phyloP scores from a whole-genome alignment of 2,797 vertebrate species.

The Intellagama lesueurii region DNA sequence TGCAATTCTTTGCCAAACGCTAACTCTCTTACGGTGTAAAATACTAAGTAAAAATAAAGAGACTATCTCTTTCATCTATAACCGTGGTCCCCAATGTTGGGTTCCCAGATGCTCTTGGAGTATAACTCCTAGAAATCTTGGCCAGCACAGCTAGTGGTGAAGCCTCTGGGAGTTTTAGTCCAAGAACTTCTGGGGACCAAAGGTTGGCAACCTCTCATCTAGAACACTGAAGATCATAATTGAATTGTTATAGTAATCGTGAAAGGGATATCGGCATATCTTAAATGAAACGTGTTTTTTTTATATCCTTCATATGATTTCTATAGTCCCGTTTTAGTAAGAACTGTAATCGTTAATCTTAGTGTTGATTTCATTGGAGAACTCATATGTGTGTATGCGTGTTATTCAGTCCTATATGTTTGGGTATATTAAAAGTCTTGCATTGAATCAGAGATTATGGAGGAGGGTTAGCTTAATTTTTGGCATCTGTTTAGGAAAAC shows the following conservation, averaged over 20 bases:
- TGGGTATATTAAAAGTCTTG: not conserved
- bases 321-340: not conserved
- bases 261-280: not conserved
- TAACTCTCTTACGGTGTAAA: not conserved
- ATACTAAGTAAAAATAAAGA: not conserved
- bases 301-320: not conserved
- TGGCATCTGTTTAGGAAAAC: slow-evolving; percentile 27
- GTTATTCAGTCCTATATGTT: not conserved
- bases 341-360: not conserved
- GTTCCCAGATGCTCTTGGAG: too few species aligned
- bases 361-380: not conserved
- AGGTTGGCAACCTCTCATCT: too few species aligned
- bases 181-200: too few species aligned
- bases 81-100: too few species aligned
- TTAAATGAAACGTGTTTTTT: not conserved
- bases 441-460: not conserved
- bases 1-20: not conserved
- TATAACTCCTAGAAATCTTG: too few species aligned
- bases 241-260: not conserved
- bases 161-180: too few species aligned
- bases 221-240: not conserved
- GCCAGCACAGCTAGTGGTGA: too few species aligned
- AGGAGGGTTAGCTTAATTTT: slow-evolving; percentile 19
- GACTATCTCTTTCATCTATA: not conserved
- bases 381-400: not conserved